A percentile compares a stretch with the other conserved stretches of the same genome.
phyloP scores from a whole-genome alignment of 2,113 vertebrate species.

The Oxygymnocypris stewartii region DNA sequence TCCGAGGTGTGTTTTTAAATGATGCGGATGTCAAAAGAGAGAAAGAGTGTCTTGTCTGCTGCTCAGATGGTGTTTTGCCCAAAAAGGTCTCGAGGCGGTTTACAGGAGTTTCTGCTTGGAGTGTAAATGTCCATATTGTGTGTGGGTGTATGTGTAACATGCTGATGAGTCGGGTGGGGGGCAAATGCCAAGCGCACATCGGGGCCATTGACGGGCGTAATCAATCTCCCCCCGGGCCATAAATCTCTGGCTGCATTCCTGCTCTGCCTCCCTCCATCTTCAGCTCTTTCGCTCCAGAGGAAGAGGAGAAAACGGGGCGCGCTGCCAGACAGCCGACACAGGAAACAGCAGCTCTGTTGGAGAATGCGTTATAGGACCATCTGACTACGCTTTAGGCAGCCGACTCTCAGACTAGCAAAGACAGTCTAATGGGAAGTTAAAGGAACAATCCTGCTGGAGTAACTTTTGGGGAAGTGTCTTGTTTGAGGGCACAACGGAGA shows the following conservation, averaged over 20 bases:
- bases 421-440: background rate
- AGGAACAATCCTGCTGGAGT: background rate
- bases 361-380: constrained; percentile 20
- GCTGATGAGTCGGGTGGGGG: constrained; percentile 54
- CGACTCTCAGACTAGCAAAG: background rate
- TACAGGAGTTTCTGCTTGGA: constrained; percentile 61
- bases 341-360: constrained; percentile 28
- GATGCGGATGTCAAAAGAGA: background rate
- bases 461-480: background rate
- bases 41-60: background rate
- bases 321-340: constrained; percentile 19
- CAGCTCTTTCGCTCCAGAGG: constrained; percentile 40
- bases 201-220: constrained; percentile 77
- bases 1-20: background rate
- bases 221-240: constrained; percentile 79
- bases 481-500: background rate
- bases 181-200: constrained; percentile 76
- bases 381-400: constrained; percentile 6
- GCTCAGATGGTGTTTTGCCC: constrained; percentile 6
- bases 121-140: constrained; percentile 29
- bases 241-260: constrained; percentile 61
- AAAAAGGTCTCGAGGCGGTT: constrained; percentile 51
- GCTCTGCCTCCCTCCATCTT: constrained; percentile 36
- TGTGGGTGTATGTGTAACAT: constrained; percentile 43
- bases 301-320: background rate